Evolutionary conservation across 2,888 invertebrate species (phyloP).

Genomic region (Anthophora plumipes): DNA sequence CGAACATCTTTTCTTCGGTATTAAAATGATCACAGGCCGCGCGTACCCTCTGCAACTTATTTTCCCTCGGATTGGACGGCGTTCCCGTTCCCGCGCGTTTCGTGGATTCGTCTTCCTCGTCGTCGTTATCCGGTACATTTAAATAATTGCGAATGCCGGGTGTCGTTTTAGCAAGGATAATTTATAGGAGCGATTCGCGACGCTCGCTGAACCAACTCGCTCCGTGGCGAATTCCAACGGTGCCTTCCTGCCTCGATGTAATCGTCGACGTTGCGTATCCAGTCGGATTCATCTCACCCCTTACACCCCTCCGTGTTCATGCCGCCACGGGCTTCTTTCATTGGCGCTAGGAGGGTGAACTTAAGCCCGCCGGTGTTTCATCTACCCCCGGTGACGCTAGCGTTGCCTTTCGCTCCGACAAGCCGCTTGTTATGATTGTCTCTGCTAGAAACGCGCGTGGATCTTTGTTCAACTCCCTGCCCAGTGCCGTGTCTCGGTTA

Average conservation of each 20-base stretch:
- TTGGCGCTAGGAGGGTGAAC: constrained; percentile 64
- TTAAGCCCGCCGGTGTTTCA: constrained; percentile 69
- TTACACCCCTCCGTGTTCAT: not conserved
- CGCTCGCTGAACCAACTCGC: constrained; percentile 72
- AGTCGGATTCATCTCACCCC: constrained; percentile 60
- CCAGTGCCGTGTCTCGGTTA: constrained; percentile 41
- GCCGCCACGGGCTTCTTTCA: constrained; percentile 64
- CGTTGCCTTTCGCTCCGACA: constrained; percentile 57
- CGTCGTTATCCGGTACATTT: constrained; percentile 78
- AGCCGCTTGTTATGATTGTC: constrained; percentile 76
- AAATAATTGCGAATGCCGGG: constrained; percentile 83
- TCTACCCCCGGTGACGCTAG: constrained; percentile 50
- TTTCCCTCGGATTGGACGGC: constrained; percentile 15
- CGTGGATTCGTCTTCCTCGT: constrained; percentile 42
- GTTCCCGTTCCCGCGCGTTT: constrained; percentile 1
- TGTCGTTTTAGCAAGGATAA: constrained; percentile 81
- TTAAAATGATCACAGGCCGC: constrained; percentile 20
- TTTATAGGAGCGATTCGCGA: constrained; percentile 83
- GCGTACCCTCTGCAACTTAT: constrained; percentile 5
- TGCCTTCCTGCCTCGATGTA: constrained; percentile 46
- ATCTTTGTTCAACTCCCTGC: constrained; percentile 65
- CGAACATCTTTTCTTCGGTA: not conserved
- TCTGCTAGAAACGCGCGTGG: constrained; percentile 49
- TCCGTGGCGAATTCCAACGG: constrained; percentile 80
- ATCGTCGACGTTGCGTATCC: constrained; percentile 64